A percentile compares a stretch with the other conserved stretches of the same genome.
Conservation (phyloP, 2,888 invertebrate species). For the Hanleya hanleyi region DNA sequence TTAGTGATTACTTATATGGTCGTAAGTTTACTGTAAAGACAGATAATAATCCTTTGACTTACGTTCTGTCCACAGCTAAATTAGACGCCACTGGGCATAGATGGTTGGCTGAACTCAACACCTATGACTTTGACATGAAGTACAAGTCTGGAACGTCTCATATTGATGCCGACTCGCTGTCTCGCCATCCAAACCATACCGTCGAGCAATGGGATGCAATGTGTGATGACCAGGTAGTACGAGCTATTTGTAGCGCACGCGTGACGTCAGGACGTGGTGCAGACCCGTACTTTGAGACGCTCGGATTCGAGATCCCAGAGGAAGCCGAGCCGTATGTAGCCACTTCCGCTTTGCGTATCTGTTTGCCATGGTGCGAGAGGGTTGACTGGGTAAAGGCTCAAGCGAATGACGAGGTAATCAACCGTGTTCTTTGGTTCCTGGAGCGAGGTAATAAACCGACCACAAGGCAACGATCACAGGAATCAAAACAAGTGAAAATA, state of each 20-base stretch:
- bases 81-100: not conserved
- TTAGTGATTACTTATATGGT: conserved; percentile 29
- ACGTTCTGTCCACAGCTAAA: conserved; percentile 6
- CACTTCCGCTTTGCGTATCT: too few species aligned
- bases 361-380: too few species aligned
- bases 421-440: too few species aligned
- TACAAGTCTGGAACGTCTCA: not conserved
- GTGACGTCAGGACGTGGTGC: not conserved
- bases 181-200: not conserved
- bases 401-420: too few species aligned
- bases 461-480: too few species aligned
- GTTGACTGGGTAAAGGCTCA: too few species aligned
- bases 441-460: too few species aligned
- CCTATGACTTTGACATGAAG: not conserved
- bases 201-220: not conserved
- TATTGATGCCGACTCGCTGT: not conserved
- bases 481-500: too few species aligned
- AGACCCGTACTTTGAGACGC: not conserved
- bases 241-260: not conserved
- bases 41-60: conserved; percentile 13
- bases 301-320: not conserved
- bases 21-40: conserved; percentile 13
- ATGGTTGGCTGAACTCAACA: not conserved
- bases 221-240: too few species aligned
- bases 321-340: too few species aligned